Base-by-base conservation (phyloP, 2,888 invertebrate species). In the Brenthis hecate region DNA sequence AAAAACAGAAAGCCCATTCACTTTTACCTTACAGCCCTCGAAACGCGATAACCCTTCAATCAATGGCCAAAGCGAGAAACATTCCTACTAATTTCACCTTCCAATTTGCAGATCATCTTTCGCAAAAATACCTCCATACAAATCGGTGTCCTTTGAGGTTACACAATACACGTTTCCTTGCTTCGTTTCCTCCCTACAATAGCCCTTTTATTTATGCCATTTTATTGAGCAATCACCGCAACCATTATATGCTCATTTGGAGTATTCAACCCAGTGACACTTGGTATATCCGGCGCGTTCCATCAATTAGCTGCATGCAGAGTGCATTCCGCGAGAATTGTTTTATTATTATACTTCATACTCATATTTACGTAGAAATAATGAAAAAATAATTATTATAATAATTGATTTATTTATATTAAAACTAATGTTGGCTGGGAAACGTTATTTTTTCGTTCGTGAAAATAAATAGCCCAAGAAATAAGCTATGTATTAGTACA, bases 161-260 rank as follows among this genome's bases (percentile, higher is more conserved):
- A 76, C 76, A 82, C 83, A 83, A 86, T 86, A 78, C 80, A 76
- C 77, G 78, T 76, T 76, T 77, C 80, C 76, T 75, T 78, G 77
- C 80, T 75, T 77, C 79, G 78, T 77, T 83, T 81, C 81, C 81
- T 80, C 73, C 69, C 72, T 72, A 83, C 82, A 84, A 84, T 78
- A 75, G 68, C 56, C 61, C 81, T 74, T 79, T 83, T 81, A 78
- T 81, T 79, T 78, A 65, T 74, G 74, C 69, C 77, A 74, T 74
- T 74, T 76, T 76, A 74, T 77, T 72, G 74, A 72, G 76, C 74
- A 77, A 76, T 78, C 78, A 76, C 78, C 79, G 81, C 80, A 72
- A 74, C 81, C 80, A 88, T 87, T 88, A 86, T 89, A 85, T 85
- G 89, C 85, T 89, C 89, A 88, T 89, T 89, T 88, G 81, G 80